Conservation (phyloP, 2,888 invertebrate genomes). For the Pristionchus mayeri region DNA sequence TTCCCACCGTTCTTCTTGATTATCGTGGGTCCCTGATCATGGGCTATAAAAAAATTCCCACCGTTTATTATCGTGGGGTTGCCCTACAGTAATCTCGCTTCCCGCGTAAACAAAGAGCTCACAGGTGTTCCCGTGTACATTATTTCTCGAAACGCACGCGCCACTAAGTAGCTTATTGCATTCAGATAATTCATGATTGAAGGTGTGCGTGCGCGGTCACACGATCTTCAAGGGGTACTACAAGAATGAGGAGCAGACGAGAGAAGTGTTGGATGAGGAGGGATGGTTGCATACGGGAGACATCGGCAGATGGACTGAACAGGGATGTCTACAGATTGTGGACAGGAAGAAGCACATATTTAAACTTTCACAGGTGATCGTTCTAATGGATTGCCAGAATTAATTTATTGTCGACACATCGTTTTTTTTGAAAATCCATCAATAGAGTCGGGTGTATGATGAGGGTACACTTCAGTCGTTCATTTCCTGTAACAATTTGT, state of each 20-base stretch:
- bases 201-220: conserved; percentile 66
- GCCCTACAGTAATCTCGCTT: no score
- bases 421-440: no score
- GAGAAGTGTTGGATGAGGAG: conserved; percentile 87
- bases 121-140: no score
- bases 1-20: no score
- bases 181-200: no score
- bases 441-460: no score
- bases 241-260: conserved; percentile 92
- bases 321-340: conserved; percentile 94
- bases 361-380: conserved; percentile 87
- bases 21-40: no score
- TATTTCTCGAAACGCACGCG: no score
- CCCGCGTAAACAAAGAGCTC: no score
- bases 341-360: conserved; percentile 98
- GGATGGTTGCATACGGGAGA: conserved; percentile 99
- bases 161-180: no score
- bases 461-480: not conserved
- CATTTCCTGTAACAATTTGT: not conserved
- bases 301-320: conserved; percentile 91
- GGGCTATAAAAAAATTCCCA: no score
- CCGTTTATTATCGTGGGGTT: no score
- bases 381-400: not conserved
- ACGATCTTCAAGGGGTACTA: conserved; percentile 79
- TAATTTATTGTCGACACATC: not conserved